phyloP scores from a whole-genome alignment of 92 coral and sea anemone genomes.

The Porites cylindrica region DNA sequence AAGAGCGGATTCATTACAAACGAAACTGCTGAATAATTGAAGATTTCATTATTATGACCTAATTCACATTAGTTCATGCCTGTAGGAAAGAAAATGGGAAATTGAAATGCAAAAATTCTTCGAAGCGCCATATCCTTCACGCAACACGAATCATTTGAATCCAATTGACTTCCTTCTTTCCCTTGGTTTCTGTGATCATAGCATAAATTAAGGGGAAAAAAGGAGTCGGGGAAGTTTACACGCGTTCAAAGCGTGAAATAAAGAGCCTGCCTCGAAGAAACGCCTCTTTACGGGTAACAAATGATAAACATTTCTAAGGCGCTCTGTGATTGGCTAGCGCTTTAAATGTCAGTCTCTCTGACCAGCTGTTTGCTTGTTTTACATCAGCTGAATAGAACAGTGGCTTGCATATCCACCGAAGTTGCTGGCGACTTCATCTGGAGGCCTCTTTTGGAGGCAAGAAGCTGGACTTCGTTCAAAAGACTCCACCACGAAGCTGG shows the following conservation, averaged over 20 bases:
- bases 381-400: conserved; percentile 75
- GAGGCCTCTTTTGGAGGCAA: conserved; percentile 39
- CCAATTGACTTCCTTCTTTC: neutral
- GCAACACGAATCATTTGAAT: neutral
- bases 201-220: neutral
- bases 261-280: conserved; percentile 56
- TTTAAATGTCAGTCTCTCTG: conserved; percentile 79
- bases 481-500: conserved; percentile 54
- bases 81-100: conserved; percentile 3
- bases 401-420: conserved; percentile 75
- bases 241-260: conserved; percentile 71
- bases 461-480: conserved; percentile 86
- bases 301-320: conserved; percentile 61
- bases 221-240: conserved; percentile 35
- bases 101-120: neutral
- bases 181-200: neutral
- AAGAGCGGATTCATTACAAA: conserved; percentile 27
- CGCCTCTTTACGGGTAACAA: conserved; percentile 92
- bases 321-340: conserved; percentile 80
- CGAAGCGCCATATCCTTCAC: neutral
- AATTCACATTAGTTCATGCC: conserved; percentile 49
- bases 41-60: conserved; percentile 41
- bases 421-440: conserved; percentile 95
- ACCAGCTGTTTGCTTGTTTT: conserved; percentile 82
- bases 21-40: conserved; percentile 39